These are phyloP conservation scores for Astreopora myriophthalma DNA, from an alignment of 64 coral and sea anemone species.

Conservation along the genomic window DNA sequence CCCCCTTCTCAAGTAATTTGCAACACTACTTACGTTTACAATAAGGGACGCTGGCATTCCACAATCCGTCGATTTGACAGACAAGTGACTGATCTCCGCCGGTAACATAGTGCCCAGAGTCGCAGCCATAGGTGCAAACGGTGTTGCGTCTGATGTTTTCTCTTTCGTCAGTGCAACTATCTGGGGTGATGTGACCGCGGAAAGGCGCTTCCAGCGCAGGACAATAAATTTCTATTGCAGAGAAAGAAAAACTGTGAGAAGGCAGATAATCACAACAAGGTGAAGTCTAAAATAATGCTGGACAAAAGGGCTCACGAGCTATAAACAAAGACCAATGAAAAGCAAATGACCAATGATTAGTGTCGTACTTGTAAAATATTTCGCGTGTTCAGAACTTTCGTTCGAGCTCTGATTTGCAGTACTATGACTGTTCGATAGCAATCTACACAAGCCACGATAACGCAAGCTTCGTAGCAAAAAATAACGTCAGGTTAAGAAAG, in stretches of 20 bases:
- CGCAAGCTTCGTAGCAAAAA: too few relatives aligned
- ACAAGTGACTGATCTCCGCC: slow-evolving; percentile 48
- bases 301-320: too few relatives aligned
- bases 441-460: too few relatives aligned
- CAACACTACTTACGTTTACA: slow-evolving; percentile 85
- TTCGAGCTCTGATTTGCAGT: too few relatives aligned
- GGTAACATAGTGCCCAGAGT: slow-evolving; percentile 62
- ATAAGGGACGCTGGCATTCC: slow-evolving; percentile 71
- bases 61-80: slow-evolving; percentile 88
- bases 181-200: slow-evolving; percentile 72
- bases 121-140: slow-evolving; percentile 80
- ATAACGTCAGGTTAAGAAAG: too few relatives aligned
- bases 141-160: slow-evolving; percentile 88
- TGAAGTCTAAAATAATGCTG: too few relatives aligned
- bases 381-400: too few relatives aligned
- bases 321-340: too few relatives aligned
- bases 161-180: slow-evolving; percentile 64
- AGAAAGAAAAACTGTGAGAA: background rate
- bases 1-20: too few relatives aligned
- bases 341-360: too few relatives aligned
- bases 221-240: slow-evolving; percentile 89
- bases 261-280: background rate
- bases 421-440: too few relatives aligned
- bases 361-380: too few relatives aligned
- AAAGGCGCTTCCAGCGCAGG: slow-evolving; percentile 89